phyloP scores from a whole-genome alignment of 2,888 invertebrate genomes.

The Catocala nupta region DNA sequence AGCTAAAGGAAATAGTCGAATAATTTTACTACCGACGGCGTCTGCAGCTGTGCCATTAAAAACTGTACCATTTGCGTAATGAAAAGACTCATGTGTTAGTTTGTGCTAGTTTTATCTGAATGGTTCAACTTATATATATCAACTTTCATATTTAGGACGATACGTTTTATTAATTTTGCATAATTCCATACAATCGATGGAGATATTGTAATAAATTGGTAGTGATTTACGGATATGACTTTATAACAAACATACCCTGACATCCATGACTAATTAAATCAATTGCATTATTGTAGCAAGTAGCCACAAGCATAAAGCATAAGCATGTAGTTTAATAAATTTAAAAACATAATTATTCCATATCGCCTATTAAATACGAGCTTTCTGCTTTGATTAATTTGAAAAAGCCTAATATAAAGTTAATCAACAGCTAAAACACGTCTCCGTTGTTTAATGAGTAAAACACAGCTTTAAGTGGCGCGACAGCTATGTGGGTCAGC shows the following conservation, averaged over 20 bases:
- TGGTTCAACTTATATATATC: not conserved
- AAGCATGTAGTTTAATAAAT: too few relatives aligned
- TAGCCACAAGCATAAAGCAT: too few relatives aligned
- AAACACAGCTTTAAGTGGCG: constrained; percentile 55
- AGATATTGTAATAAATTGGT: too few relatives aligned
- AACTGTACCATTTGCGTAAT: constrained; percentile 33
- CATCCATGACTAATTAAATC: too few relatives aligned
- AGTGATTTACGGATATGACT: too few relatives aligned
- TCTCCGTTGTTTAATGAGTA: constrained; percentile 38
- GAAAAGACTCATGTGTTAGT: constrained; percentile 22
- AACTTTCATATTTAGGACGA: not conserved
- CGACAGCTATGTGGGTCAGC: constrained; percentile 60
- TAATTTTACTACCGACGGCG: constrained; percentile 69
- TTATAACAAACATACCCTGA: too few relatives aligned
- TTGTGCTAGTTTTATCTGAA: constrained; percentile 3
- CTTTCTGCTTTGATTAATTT: constrained; percentile 27
- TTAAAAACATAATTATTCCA: too few relatives aligned
- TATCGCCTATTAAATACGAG: too few relatives aligned
- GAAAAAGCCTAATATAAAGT: not conserved
- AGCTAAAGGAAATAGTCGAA: constrained; percentile 55
- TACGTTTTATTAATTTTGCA: too few relatives aligned
- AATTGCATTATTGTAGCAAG: too few relatives aligned
- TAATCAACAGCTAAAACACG: constrained; percentile 31
- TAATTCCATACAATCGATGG: too few relatives aligned
- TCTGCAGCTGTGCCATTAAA: constrained; percentile 69